These are phyloP conservation scores for Pseudochromis fuscus DNA, from an alignment of 2,797 vertebrate species.

Conservation along the genomic window DNA sequence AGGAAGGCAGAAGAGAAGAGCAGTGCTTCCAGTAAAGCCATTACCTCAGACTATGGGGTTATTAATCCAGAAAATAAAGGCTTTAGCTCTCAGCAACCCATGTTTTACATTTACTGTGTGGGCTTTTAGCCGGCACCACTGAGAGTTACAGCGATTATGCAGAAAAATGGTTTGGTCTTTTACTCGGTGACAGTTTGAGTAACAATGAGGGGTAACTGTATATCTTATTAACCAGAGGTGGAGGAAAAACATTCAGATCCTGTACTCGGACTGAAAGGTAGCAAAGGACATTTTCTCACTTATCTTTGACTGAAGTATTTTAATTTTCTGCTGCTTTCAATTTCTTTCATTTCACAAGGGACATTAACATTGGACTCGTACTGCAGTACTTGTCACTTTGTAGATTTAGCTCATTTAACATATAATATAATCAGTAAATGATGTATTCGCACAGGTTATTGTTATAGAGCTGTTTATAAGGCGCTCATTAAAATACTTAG, in stretches of 20 bases:
- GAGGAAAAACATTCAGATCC: background rate
- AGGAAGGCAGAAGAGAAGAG: slow-evolving; percentile 53
- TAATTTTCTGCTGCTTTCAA: too few species aligned
- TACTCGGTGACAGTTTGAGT: slow-evolving; percentile 19
- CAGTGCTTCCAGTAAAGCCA: slow-evolving; percentile 54
- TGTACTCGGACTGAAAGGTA: background rate
- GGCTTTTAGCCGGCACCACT: slow-evolving; percentile 21
- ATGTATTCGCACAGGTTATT: too few species aligned
- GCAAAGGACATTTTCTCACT: too few species aligned
- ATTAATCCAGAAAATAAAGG: slow-evolving; percentile 71
- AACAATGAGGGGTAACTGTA: background rate
- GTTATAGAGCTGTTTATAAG: too few species aligned
- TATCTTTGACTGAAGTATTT: too few species aligned
- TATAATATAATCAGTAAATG: too few species aligned
- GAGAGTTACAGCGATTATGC: slow-evolving; percentile 5
- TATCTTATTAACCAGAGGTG: slow-evolving; percentile 17
- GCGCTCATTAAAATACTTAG: too few species aligned
- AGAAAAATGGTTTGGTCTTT: slow-evolving; percentile 39
- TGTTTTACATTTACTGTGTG: slow-evolving; percentile 51
- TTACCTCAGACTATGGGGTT: slow-evolving; percentile 58
- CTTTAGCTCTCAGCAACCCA: slow-evolving; percentile 41
- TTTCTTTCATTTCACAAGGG: too few species aligned
- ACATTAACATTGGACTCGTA: too few species aligned
- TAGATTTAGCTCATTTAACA: too few species aligned
- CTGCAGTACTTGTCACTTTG: too few species aligned